Base-by-base conservation (phyloP, 2,113 vertebrate species). In the Carassius gibelio region DNA sequence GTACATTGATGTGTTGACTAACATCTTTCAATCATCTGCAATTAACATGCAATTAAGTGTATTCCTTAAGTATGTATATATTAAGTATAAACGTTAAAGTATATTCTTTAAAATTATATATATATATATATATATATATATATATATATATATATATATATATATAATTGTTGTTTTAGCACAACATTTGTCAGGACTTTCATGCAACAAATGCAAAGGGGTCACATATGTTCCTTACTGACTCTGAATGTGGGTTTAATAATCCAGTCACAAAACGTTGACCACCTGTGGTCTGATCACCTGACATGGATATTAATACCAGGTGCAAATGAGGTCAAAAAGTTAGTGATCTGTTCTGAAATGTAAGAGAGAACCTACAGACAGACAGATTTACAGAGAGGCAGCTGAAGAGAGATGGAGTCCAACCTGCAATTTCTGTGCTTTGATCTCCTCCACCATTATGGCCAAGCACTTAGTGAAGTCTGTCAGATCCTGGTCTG, bases 401-500 rank as follows among this genome's bases (percentile, higher is more conserved):
- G 69, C 34, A 45, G 84, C 38, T 23, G 8, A 59, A 57, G 21
- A 64, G 36, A 59, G 69, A 68, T 79, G 15, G 38, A 84, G 66
- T 59, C 86, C 88, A 91, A 95, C 95, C 94, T 95, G 86, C 23
- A 95, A 50, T 50, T 84, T 34, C 11, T 74, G 86, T 21, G 45
- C 84, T 76, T 91, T 81, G 82, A 95, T 94, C 88, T 95, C 91
- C 62, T 93, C 88, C 91, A 94, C 1, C 92, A 94, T 93, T 76
- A 94, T 90, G 62, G 83, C 68, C 48, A 95, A 90, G 87, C 93
- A 95, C 83, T 95, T 96, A 14, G 94, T 95, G 90, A 92, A 96
- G 88, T 96, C 95, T 1, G 95, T 96, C 38, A 94, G 89, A 83
- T 95, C 93, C 88, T 95, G 95, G 89, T 95, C 91, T 23, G 88